phyloP scores from a whole-genome alignment of 2,797 vertebrate species.

The Scarus forsteni region DNA sequence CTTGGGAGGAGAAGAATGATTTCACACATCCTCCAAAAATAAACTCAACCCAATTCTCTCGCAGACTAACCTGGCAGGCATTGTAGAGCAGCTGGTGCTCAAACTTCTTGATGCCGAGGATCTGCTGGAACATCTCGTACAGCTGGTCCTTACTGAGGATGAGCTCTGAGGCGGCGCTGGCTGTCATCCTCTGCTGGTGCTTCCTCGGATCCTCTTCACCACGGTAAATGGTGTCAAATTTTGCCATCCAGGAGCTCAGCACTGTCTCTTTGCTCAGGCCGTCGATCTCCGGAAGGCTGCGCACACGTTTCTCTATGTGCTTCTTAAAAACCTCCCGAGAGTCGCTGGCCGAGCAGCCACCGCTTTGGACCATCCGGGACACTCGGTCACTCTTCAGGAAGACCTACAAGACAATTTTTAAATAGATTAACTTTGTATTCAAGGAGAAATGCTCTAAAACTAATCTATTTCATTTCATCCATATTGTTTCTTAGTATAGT shows the following conservation, averaged over 20 bases:
- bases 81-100: conserved; percentile 99
- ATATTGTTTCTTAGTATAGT: too few species aligned
- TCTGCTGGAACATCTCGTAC: conserved; percentile 99
- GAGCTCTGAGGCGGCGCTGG: conserved; percentile 95
- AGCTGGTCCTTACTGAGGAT: conserved; percentile 99
- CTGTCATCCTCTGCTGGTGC: conserved; percentile 96
- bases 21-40: neutral
- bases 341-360: conserved; percentile 95
- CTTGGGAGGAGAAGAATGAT: too few species aligned
- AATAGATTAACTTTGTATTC: too few species aligned
- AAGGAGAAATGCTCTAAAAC: neutral
- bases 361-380: conserved; percentile 97
- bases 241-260: conserved; percentile 98
- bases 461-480: too few species aligned
- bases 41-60: neutral
- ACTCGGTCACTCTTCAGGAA: conserved; percentile 98
- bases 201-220: conserved; percentile 97
- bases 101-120: conserved; percentile 98
- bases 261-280: conserved; percentile 99
- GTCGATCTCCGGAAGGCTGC: conserved; percentile 96
- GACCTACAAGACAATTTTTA: conserved; percentile 79
- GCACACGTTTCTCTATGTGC: conserved; percentile 98
- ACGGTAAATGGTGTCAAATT: conserved; percentile 98
- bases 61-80: conserved; percentile 93
- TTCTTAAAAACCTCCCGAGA: conserved; percentile 98